Conservation (phyloP, 2,888 invertebrate genomes). For the Sphinx pinastri region DNA sequence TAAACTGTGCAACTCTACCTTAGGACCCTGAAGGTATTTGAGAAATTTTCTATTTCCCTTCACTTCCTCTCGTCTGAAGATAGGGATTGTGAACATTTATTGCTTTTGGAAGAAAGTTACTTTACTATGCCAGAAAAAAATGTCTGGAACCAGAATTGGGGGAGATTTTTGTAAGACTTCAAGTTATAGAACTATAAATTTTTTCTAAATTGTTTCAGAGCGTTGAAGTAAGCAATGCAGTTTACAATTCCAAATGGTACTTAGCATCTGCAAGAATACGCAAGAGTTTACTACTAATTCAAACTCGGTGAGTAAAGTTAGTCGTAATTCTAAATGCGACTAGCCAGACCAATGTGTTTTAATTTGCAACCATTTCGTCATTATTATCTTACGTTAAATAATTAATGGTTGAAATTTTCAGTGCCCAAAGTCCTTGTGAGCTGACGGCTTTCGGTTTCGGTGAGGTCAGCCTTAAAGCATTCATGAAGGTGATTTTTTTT, state of each 20-base stretch:
- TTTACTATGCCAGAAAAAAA: background rate
- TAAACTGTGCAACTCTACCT: too few species aligned
- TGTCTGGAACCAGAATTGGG: background rate
- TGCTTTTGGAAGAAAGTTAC: too few species aligned
- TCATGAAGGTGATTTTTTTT: constrained; percentile 53
- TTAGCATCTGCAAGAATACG: constrained; percentile 32
- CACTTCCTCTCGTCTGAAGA: too few species aligned
- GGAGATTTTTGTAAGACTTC: background rate
- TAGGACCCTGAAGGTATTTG: too few species aligned
- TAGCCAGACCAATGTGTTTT: too few species aligned
- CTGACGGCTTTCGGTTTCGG: constrained; percentile 62
- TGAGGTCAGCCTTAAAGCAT: constrained; percentile 61
- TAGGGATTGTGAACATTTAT: too few species aligned
- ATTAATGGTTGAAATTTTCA: constrained; percentile 36
- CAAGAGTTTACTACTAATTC: constrained; percentile 47
- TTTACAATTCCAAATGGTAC: constrained; percentile 57
- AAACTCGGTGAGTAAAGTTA: constrained; percentile 45
- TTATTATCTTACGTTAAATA: background rate
- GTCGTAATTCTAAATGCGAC: too few species aligned
- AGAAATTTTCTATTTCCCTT: too few species aligned
- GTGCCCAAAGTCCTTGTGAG: constrained; percentile 60
- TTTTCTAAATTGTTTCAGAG: constrained; percentile 43
- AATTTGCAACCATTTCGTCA: too few species aligned
- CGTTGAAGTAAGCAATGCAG: constrained; percentile 47
- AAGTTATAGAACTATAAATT: background rate